These are phyloP conservation scores for Sarcophilus harrisii DNA, from an alignment of 2,797 vertebrate genomes.

Conservation along the genomic window DNA sequence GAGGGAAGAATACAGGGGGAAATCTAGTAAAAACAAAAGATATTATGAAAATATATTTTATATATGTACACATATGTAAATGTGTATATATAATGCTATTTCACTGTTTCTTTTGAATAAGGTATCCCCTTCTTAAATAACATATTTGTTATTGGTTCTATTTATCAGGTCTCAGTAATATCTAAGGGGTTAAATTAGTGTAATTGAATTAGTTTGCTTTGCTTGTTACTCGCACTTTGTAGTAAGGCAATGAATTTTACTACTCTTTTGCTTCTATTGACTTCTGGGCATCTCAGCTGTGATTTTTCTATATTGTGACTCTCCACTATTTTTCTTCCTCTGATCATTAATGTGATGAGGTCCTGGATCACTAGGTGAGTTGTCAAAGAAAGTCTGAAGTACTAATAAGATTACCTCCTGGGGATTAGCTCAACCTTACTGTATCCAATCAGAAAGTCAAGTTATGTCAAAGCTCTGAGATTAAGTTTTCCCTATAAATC, in stretches of 20 bases:
- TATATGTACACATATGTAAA: neutral
- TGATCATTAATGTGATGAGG: neutral
- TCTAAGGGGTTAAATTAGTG: neutral
- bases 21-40: neutral
- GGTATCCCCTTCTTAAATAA: neutral
- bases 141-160: neutral
- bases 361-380: no score
- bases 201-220: neutral
- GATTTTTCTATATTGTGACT: neutral
- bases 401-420: no score
- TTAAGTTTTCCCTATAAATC: no score
- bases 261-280: neutral
- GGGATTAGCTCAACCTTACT: no score
- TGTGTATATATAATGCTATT: neutral
- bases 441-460: no score
- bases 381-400: no score
- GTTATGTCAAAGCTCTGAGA: no score
- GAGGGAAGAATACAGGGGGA: neutral
- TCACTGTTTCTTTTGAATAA: neutral
- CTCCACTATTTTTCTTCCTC: neutral
- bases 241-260: neutral
- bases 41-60: neutral
- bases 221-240: neutral
- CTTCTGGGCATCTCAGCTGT: neutral
- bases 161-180: neutral